Base-by-base conservation (phyloP, 2,888 invertebrate species). In the Hyppa rectilinea region DNA sequence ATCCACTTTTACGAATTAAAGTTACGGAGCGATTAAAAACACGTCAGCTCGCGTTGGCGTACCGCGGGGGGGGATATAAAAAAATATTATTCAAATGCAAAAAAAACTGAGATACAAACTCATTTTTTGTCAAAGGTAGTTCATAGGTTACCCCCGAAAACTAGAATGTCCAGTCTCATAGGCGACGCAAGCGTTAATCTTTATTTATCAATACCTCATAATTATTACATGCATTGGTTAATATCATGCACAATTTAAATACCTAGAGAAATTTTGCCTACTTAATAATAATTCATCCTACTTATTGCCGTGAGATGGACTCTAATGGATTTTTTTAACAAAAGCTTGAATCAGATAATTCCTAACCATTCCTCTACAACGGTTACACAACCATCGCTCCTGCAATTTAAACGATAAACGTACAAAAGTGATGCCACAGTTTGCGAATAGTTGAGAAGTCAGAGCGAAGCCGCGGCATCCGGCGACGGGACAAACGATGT, bases 361-460 rank as follows among this genome's bases (percentile, higher is more conserved):
- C 3, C 23, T 0, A 26, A 5, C 12, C 23, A 36, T 63, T 23
- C 2, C 3, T 29, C 9, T 2, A 45, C 53, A 52, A 65, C 50
- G 4, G 36, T 52, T 12, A 31, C 31, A 50, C 60, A 53, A 64
- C 52, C 4, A 10, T 69, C 9, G 50, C 43, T 34, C 4, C 2
- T 12, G 2, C 1, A 20, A 23, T 7, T 29, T 47, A 47, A 29
- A 60, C 10, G 23, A 50, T 62, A 53, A 0, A 29, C 1, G 20
- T 12, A 26, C 29, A 4, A 34, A 53, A 69, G 55, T 67, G 53
- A 55, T 38, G 64, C 50, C 62, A 38, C 47, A 77, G 53, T 74
- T 70, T 61, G 69, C 55, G 61, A 80, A 78, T 77, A 80, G 80
- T 80, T 80, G n/a, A 60, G 40, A 65, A 80, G 58, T 49, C 53